These are phyloP conservation scores for Nebria salina DNA, from an alignment of 2,888 invertebrate species.

Conservation along the genomic window DNA sequence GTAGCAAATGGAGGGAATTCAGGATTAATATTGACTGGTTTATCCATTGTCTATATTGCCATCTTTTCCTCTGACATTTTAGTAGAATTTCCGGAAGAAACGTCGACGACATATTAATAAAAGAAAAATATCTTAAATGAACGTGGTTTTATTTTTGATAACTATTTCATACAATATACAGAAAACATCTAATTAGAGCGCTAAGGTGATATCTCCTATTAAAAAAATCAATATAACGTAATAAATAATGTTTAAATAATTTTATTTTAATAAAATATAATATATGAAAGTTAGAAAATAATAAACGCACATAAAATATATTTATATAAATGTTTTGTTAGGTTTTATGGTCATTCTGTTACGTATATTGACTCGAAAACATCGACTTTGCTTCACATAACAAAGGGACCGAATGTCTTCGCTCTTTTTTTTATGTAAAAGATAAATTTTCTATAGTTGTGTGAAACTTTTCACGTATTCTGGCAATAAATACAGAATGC, in stretches of 20 bases:
- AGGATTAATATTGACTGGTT: neutral
- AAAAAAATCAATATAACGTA: too few relatives aligned
- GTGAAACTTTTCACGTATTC: neutral
- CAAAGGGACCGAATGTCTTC: neutral
- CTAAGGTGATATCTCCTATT: too few relatives aligned
- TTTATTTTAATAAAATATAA: too few relatives aligned
- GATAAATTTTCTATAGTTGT: neutral
- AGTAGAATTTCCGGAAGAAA: neutral
- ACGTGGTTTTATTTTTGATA: neutral
- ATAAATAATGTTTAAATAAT: too few relatives aligned
- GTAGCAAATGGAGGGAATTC: neutral
- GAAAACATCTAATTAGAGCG: too few relatives aligned
- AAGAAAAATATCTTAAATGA: neutral
- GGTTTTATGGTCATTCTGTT: neutral
- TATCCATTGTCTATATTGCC: neutral
- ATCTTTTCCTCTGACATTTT: neutral
- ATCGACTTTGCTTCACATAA: neutral
- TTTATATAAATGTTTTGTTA: neutral
- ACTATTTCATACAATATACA: too few relatives aligned
- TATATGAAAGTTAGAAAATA: neutral
- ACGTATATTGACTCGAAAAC: neutral
- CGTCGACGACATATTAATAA: neutral
- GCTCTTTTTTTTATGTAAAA: neutral
- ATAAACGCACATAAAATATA: neutral
- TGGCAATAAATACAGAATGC: conserved; percentile 26